Conservation (phyloP, 2,113 vertebrate genomes). For the Sardina pilchardus region DNA sequence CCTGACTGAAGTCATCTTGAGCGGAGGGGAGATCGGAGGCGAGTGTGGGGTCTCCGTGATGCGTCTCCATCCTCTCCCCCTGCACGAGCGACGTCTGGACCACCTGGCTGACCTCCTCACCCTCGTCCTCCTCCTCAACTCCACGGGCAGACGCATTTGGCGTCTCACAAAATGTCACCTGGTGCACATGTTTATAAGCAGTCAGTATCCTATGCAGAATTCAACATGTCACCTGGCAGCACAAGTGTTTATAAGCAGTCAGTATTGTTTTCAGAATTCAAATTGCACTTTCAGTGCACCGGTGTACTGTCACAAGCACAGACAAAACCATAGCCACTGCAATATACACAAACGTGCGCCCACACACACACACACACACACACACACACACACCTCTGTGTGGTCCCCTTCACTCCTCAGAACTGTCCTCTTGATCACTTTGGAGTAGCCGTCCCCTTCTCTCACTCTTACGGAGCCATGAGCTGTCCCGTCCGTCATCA, state of each 20-base stretch:
- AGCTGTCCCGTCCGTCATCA: slow-evolving; percentile 69
- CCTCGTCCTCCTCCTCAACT: slow-evolving; percentile 71
- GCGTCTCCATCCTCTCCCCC: slow-evolving; percentile 79
- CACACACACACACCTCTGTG: slow-evolving; percentile 76
- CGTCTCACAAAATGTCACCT: slow-evolving; percentile 84
- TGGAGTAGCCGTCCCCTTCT: slow-evolving; percentile 79
- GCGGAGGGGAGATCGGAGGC: slow-evolving; percentile 84
- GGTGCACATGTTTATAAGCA: background rate
- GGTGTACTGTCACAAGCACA: too few relatives aligned
- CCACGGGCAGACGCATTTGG: slow-evolving; percentile 72
- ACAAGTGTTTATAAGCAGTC: too few relatives aligned
- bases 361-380: background rate
- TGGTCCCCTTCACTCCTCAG: slow-evolving; percentile 83
- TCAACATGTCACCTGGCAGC: too few relatives aligned
- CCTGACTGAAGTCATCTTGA: slow-evolving; percentile 90
- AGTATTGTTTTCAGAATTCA: too few relatives aligned
- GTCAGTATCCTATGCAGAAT: background rate
- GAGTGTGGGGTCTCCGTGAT: slow-evolving; percentile 78
- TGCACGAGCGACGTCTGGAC: slow-evolving; percentile 79
- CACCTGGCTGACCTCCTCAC: slow-evolving; percentile 76
- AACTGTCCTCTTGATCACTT: slow-evolving; percentile 83
- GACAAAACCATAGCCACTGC: too few relatives aligned
- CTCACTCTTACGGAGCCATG: slow-evolving; percentile 65
- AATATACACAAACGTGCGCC: background rate
- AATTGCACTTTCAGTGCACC: too few relatives aligned